Evolutionary conservation across 2,888 invertebrate genomes (phyloP).

Genomic region (Phlogophora meticulosa): DNA sequence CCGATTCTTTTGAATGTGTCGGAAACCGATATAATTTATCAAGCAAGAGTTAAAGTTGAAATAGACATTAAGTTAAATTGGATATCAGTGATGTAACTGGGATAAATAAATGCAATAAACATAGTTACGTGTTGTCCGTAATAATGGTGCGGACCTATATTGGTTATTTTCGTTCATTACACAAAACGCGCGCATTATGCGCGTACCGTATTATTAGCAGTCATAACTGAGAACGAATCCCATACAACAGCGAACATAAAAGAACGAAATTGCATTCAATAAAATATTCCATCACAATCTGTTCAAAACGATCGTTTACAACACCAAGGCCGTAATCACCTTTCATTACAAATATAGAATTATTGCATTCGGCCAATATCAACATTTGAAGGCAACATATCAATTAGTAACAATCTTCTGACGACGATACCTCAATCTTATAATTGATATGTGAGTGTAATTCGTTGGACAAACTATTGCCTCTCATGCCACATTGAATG

Average conservation of each 20-base stretch:
- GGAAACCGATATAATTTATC: conserved; percentile 1
- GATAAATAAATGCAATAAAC: conserved; percentile 59
- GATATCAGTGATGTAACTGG: conserved; percentile 47
- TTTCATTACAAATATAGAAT: conserved; percentile 72
- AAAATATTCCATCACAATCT: conserved; percentile 67
- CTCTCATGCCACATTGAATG: conserved; percentile 44
- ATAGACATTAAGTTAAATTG: conserved; percentile 53
- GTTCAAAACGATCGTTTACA: conserved; percentile 63
- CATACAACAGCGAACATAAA: conserved; percentile 68
- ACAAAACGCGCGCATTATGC: conserved; percentile 69
- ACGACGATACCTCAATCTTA: conserved; percentile 67
- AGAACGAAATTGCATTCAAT: conserved; percentile 73
- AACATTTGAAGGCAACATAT: conserved; percentile 73
- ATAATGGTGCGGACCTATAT: conserved; percentile 46
- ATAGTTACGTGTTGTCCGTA: conserved; percentile 38
- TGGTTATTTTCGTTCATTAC: conserved; percentile 70
- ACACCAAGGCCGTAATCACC: conserved; percentile 67
- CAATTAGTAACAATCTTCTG: conserved; percentile 73
- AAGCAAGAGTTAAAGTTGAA: conserved; percentile 15
- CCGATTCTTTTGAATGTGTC: neutral
- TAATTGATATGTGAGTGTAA: conserved; percentile 79
- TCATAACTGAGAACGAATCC: conserved; percentile 73
- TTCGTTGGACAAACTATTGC: conserved; percentile 64
- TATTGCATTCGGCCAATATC: conserved; percentile 75
- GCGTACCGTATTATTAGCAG: conserved; percentile 73